Base-by-base conservation (phyloP, 1,140 invertebrate genomes). In the Oncopodura yosiiana region DNA sequence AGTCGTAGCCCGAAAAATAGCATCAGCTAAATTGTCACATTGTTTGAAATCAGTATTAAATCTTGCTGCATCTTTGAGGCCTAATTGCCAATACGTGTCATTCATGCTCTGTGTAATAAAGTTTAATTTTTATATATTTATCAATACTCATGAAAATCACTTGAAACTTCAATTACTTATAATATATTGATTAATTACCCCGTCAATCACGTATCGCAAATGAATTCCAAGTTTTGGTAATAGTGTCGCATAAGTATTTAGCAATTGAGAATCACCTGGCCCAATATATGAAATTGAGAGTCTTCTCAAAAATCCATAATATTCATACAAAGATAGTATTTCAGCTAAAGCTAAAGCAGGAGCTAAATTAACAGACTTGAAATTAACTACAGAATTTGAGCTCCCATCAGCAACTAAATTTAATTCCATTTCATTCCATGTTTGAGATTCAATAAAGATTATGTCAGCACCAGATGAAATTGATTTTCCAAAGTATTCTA, bases 151-250 rank as follows among this genome's bases (percentile, higher is more conserved):
- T 6, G 5, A 11, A 41, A 8, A 11, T 16, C 38, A 41, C 5
- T 8, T 16, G 18, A 6, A 8, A 8, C 6, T 5, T 8, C 18
- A 41, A 41, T 21, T 8, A 11, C 19, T 11, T 45, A 45, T 29
- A 9, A 45, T 8, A 9, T 36, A n/a, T 42, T 49, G 24, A n/a
- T 43, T 14, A 18, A 30, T 58, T 41, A 60, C 58, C 43, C 36
- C 39, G 23, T 49, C 12, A 8, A 29, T 18, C 3, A 26, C 21
- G 30, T 51, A 61, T 32, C 56, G 18, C 12, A 61, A 48, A 32
- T 61, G 55, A 11, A 54, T 41, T 11, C 60, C 60, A 21, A 61
- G 27, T 52, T 53, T 54, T 1, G 60, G 60, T 1, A 54, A 37
- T 9, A 61, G 36, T 9, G 11, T 18, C 14, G 30, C 24, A 41